phyloP scores from a whole-genome alignment of 2,797 vertebrate species.

The Typhlichthys eigenmanni region DNA sequence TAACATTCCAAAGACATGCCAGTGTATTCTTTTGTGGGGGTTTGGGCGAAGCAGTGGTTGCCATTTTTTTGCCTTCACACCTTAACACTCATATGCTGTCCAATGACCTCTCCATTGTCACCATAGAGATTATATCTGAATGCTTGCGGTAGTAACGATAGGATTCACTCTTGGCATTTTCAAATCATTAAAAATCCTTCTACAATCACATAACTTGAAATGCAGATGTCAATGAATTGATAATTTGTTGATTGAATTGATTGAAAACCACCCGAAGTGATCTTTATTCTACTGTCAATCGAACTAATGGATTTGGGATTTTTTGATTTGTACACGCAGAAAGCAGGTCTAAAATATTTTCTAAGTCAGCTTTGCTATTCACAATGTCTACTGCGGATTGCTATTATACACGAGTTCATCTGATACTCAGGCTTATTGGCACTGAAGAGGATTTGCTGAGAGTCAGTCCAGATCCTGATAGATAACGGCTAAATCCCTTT shows the following conservation, averaged over 20 bases:
- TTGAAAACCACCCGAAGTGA: slow-evolving; percentile 28
- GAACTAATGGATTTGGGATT: slow-evolving; percentile 53
- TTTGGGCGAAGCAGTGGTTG: slow-evolving; percentile 9
- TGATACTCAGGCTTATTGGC: slow-evolving; percentile 51
- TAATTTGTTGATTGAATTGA: slow-evolving; percentile 51
- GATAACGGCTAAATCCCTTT: slow-evolving; percentile 41
- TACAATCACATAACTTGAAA: too few species aligned
- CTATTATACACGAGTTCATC: slow-evolving; percentile 30
- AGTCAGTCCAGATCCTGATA: slow-evolving; percentile 43
- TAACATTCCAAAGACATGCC: slow-evolving; percentile 50
- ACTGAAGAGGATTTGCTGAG: slow-evolving; percentile 41
- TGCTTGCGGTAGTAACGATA: slow-evolving; percentile 8
- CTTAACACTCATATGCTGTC: background rate
- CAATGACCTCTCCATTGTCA: background rate
- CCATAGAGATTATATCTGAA: background rate
- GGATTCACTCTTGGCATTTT: background rate
- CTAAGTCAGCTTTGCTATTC: slow-evolving; percentile 51
- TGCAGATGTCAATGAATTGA: slow-evolving; percentile 18
- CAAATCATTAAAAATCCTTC: slow-evolving; percentile 21
- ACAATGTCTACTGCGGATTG: slow-evolving; percentile 33
- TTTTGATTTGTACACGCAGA: slow-evolving; percentile 31
- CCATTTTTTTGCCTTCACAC: slow-evolving; percentile 14
- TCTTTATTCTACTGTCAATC: slow-evolving; percentile 37
- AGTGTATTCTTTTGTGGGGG: slow-evolving; percentile 25
- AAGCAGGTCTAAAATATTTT: slow-evolving; percentile 33